phyloP scores from a whole-genome alignment of 2,113 vertebrate species.

The Alces alces region DNA sequence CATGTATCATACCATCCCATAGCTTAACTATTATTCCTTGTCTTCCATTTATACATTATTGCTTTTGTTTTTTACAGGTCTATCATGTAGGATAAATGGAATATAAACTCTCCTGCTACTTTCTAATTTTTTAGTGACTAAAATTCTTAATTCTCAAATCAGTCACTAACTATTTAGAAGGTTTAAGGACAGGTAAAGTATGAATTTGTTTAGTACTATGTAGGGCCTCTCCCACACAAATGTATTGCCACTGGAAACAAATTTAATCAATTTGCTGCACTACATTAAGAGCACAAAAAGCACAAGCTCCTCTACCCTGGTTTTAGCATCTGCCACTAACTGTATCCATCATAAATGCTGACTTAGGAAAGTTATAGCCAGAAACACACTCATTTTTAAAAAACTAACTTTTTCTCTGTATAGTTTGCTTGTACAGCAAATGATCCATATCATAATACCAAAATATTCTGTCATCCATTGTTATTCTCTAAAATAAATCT shows the following conservation, averaged over 20 bases:
- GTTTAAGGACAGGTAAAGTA: not conserved
- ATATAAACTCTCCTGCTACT: not conserved
- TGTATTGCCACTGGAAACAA: not conserved
- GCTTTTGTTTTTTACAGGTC: not conserved
- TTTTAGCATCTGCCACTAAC: slow-evolving; percentile 44
- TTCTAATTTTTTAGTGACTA: slow-evolving; percentile 22
- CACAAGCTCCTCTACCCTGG: not conserved
- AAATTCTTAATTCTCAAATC: not conserved
- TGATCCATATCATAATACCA: not conserved
- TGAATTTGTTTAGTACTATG: not conserved
- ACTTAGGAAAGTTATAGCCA: slow-evolving; percentile 39
- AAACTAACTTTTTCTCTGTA: slow-evolving; percentile 30
- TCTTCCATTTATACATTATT: not conserved
- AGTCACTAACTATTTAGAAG: not conserved
- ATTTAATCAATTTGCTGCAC: not conserved
- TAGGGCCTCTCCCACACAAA: not conserved
- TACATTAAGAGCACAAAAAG: not conserved
- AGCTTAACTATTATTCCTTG: not conserved
- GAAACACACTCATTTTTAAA: slow-evolving; percentile 14
- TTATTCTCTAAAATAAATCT: slow-evolving; percentile 27
- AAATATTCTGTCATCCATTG: slow-evolving; percentile 22
- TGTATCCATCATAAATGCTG: not conserved
- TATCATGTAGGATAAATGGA: not conserved
- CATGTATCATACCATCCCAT: not conserved
- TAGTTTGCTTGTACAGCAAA: slow-evolving; percentile 37